phyloP scores from a whole-genome alignment of 1,140 invertebrate genomes.

The Drosophila persimilis region DNA sequence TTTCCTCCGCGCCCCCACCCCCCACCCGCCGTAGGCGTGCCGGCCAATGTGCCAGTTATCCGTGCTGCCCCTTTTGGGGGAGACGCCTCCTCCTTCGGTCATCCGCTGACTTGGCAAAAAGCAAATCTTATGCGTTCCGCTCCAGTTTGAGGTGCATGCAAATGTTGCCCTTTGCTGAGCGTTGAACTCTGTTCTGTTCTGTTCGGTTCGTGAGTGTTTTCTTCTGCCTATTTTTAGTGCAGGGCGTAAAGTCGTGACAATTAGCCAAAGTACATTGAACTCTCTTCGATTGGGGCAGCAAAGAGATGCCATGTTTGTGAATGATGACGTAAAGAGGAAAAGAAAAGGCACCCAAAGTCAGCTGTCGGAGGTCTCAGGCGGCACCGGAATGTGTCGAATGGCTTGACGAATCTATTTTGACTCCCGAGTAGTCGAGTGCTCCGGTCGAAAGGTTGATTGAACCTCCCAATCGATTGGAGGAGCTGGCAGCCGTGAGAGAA shows the following conservation, averaged over 20 bases:
- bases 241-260: constrained; percentile 50
- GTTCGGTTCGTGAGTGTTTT: constrained; percentile 7
- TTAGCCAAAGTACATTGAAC: constrained; percentile 73
- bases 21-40: constrained; percentile 27
- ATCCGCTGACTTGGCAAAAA: constrained; percentile 42
- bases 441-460: constrained; percentile 66
- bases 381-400: constrained; percentile 39
- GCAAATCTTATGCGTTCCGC: constrained; percentile 50
- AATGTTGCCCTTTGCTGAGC: constrained; percentile 43
- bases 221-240: constrained; percentile 52
- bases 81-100: constrained; percentile 2
- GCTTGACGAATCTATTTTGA: constrained; percentile 60
- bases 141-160: constrained; percentile 31
- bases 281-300: constrained; percentile 49
- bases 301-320: constrained; percentile 18
- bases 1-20: background rate
- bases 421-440: constrained; percentile 40
- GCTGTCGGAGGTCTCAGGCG: constrained; percentile 61
- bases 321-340: constrained; percentile 48
- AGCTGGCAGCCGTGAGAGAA: background rate
- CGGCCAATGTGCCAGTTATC: constrained; percentile 59
- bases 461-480: constrained; percentile 64
- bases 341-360: constrained; percentile 28
- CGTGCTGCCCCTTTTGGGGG: background rate
- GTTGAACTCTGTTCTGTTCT: constrained; percentile 36